These are phyloP conservation scores for Heteromyza rotundicornis DNA, from an alignment of 2,888 invertebrate genomes.

Conservation along the genomic window DNA sequence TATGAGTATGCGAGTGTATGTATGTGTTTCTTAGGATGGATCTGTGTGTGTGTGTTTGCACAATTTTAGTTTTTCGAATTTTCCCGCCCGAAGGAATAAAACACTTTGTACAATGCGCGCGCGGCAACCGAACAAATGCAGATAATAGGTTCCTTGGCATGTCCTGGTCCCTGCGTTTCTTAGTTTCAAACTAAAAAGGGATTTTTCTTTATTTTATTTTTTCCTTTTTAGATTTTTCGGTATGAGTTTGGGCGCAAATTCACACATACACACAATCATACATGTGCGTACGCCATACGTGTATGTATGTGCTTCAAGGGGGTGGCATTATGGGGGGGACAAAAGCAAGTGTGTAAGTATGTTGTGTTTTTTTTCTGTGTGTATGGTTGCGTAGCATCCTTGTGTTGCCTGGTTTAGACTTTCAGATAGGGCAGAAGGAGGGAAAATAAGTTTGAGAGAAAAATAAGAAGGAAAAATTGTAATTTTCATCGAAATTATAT, in stretches of 20 bases:
- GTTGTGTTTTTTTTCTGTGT: no score
- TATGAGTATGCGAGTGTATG: background rate
- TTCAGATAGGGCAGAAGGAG: conserved; percentile 46
- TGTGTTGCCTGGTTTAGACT: conserved; percentile 30
- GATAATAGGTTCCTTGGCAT: conserved; percentile 24
- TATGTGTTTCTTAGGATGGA: background rate
- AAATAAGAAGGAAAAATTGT: conserved; percentile 55
- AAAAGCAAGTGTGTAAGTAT: conserved; percentile 21
- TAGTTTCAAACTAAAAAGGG: conserved; percentile 23
- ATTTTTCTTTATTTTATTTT: conserved; percentile 16
- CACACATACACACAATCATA: conserved; percentile 12
- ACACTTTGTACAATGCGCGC: conserved; percentile 11
- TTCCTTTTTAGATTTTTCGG: conserved; percentile 8
- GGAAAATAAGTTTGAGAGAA: conserved; percentile 46
- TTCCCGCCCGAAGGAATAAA: conserved; percentile 11
- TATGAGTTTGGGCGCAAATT: background rate
- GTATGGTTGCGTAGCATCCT: conserved; percentile 39
- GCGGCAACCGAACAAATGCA: conserved; percentile 15
- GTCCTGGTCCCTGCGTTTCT: background rate
- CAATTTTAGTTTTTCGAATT: conserved; percentile 5
- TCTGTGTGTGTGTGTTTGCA: conserved; percentile 1
- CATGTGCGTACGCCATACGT: background rate
- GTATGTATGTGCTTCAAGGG: background rate
- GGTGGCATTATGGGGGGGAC: conserved; percentile 4
- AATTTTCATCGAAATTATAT: conserved; percentile 55